phyloP scores from a whole-genome alignment of 2,113 vertebrate genomes.

The Clarias batrachus region DNA sequence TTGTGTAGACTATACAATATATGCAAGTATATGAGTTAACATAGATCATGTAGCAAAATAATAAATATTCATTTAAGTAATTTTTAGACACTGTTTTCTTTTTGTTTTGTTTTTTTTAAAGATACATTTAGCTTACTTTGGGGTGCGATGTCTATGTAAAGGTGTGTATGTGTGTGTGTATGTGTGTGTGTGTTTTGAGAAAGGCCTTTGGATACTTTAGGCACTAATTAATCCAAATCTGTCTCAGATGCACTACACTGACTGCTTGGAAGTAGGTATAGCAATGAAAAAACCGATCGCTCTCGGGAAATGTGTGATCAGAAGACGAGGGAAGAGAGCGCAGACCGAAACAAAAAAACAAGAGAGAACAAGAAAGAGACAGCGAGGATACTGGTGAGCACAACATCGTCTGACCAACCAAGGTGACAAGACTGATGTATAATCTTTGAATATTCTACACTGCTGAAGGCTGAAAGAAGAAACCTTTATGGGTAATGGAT shows the following conservation, averaged over 20 bases:
- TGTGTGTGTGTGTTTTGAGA: slow-evolving; percentile 70
- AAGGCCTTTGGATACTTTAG: slow-evolving; percentile 62
- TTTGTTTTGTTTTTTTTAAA: slow-evolving; percentile 56
- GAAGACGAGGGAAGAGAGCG: neutral
- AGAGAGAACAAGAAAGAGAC: neutral
- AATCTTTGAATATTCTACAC: neutral
- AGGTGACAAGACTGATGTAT: slow-evolving; percentile 1
- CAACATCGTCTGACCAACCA: neutral
- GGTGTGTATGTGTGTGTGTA: slow-evolving; percentile 25
- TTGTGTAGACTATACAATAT: slow-evolving; percentile 72
- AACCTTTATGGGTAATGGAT: slow-evolving; percentile 2
- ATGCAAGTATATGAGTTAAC: slow-evolving; percentile 67
- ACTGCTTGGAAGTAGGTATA: slow-evolving; percentile 21
- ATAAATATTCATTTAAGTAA: slow-evolving; percentile 85
- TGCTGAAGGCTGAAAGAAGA: slow-evolving; percentile 36
- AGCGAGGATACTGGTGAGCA: neutral
- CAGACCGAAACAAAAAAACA: neutral
- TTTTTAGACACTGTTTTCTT: slow-evolving; percentile 72
- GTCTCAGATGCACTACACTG: slow-evolving; percentile 2
- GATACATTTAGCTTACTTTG: slow-evolving; percentile 84
- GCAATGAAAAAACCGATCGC: neutral
- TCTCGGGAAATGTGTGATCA: neutral
- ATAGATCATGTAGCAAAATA: slow-evolving; percentile 81
- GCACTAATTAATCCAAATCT: slow-evolving; percentile 34
- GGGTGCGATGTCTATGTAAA: slow-evolving; percentile 72